Base-by-base conservation (phyloP, 2,888 invertebrate genomes). In the Chromoteleia sp. region DNA sequence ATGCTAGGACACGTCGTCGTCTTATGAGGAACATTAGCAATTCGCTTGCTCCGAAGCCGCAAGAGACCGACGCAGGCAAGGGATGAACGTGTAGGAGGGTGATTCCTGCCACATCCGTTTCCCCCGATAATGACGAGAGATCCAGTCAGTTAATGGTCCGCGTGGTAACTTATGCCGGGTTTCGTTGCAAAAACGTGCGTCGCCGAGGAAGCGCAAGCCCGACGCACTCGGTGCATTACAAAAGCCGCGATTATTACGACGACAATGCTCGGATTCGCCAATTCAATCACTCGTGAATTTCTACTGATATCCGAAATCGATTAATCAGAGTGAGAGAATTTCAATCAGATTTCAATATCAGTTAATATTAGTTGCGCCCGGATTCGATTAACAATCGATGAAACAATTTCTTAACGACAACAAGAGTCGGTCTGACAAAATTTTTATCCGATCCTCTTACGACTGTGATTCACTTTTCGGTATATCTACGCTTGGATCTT, bases 1-100 rank as follows among this genome's bases (percentile, higher is more conserved):
- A 88, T 88, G 88, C 88, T 82, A 82, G 86, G 85, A 87, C 88
- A 89, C 88, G 89, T 85, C 87, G 86, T 82, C 86, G 85, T 86
- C 86, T 89, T 88, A 84, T 86, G 85, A 86, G 85, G 85, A 86
- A 85, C 88, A 89, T 89, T 90, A 89, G 88, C 86, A 85, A 84
- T 81, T 84, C 59, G 81, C 78, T 74, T 84, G 82, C 83, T 84
- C 79, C 58, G 33, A 83, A 83, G 77, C 82, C 80, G 56, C 81
- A 78, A 58, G 71, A 76, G 75, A 77, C 65, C 52, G 50, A 36
- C 15, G 41, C 41, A 59, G 48, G 8, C 19, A 36, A 63, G 75
- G 71, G 45, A 45, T 56, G 58, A 79, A 54, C 59, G 63, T 15
- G 80, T 56, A 61, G 70, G 54, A 61, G 63, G 80, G 61, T 58